Base-by-base conservation (phyloP, 2,113 vertebrate species). In the Microcebus ravelobensis region DNA sequence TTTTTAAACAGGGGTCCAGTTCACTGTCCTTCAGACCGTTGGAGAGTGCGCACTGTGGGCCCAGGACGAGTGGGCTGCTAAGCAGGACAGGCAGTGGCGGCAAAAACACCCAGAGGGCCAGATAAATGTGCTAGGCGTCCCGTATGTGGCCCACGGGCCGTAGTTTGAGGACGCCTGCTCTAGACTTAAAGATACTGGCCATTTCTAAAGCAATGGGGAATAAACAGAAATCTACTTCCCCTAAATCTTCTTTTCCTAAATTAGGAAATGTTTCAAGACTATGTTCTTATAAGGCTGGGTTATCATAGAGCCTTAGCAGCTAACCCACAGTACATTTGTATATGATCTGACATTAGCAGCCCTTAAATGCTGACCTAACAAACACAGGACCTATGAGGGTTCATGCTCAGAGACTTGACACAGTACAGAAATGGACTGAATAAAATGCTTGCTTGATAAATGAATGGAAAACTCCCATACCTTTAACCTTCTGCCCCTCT, bases 181-280 rank as follows among this genome's bases (percentile, higher is more conserved):
- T 48, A 81, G 71, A 88, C 48, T 76, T 67, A 82, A 89, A 92
- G 52, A 85, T 23, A 57, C 17, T 73, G 61, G 36, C 31, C 12
- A 87, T 90, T 93, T 94, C 73, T 70, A 96, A 96, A 81, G 20
- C 83, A 85, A 73, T 10, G 86, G 7, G 42, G 31, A 91, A 18
- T 21, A 52, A 87, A 92, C 23, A 84, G 34, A 92, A 67, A 87
- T 81, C 63, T 88, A 29, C 20, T 74, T 76, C 42, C 5, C 61
- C 29, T 63, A 63, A 63, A 29, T 55, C n/a, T 14, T 39, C 45
- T 65, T 21, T 61, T 45, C 63, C 83, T 90, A 92, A 91, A 70
- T 48, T 83, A 91, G 63, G 42, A 95, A 85, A 95, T 77, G 67
- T 57, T 55, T 25, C 25, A 93, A 31, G 55, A 55, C 55, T 77